A percentile compares a stretch with the other conserved stretches of the same genome.
Evolutionary conservation across 1,140 invertebrate species (phyloP).

Genomic region (Branchinecta lynchi): DNA sequence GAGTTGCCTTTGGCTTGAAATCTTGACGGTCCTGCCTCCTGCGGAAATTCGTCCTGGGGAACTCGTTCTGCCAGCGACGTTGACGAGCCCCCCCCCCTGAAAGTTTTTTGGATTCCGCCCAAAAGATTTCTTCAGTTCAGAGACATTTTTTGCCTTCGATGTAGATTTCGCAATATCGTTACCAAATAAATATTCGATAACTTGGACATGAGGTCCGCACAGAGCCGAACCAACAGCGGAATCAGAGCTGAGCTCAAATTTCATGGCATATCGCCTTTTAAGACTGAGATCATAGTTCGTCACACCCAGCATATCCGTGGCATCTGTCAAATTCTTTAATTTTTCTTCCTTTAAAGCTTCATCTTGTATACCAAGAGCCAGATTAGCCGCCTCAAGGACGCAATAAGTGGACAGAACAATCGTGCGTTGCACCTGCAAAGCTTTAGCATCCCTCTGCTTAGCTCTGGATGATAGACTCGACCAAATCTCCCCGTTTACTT

Average conservation of each 20-base stretch:
- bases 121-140: background rate
- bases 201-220: background rate
- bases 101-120: background rate
- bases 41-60: background rate
- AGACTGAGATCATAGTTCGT: conserved; percentile 4
- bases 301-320: background rate
- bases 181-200: background rate
- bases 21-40: conserved; percentile 4
- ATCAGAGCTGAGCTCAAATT: background rate
- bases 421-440: too few species aligned
- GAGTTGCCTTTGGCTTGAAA: background rate
- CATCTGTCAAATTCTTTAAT: background rate
- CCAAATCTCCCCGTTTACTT: too few species aligned
- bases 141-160: background rate
- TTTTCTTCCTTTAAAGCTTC: background rate
- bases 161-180: background rate
- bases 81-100: background rate
- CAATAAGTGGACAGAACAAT: too few species aligned
- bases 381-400: too few species aligned
- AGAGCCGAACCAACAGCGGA: background rate
- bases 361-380: background rate
- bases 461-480: too few species aligned
- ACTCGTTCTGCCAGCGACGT: background rate
- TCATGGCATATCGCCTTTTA: too few species aligned
- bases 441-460: too few species aligned